These are phyloP conservation scores for Ostrea denselamellosa DNA, from an alignment of 1,140 invertebrate species.

Conservation along the genomic window DNA sequence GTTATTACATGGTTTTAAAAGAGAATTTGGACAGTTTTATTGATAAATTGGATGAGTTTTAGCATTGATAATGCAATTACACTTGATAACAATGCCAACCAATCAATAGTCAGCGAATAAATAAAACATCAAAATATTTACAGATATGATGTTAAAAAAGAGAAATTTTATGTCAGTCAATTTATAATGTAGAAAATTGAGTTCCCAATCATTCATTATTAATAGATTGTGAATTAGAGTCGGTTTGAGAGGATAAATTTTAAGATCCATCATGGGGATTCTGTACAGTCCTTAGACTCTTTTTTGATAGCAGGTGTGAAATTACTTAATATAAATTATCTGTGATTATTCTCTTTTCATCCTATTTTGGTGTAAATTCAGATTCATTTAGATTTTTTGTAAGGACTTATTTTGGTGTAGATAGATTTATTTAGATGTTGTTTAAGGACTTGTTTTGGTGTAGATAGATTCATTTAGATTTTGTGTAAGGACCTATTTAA, in stretches of 20 bases:
- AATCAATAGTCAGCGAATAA: slow-evolving; percentile 15
- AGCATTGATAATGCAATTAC: slow-evolving; percentile 26
- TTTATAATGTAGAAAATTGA: slow-evolving; percentile 20
- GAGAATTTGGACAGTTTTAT: background rate
- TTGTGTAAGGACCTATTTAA: too few relatives aligned
- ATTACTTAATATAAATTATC: too few relatives aligned
- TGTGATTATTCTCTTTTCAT: too few relatives aligned
- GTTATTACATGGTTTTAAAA: slow-evolving; percentile 24
- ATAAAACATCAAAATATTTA: slow-evolving; percentile 39
- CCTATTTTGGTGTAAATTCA: too few relatives aligned
- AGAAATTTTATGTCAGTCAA: background rate
- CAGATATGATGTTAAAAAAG: slow-evolving; percentile 29
- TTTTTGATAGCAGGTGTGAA: too few relatives aligned
- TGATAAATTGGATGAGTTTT: slow-evolving; percentile 23
- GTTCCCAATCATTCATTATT: slow-evolving; percentile 22
- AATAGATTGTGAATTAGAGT: background rate
- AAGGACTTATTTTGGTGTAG: too few relatives aligned
- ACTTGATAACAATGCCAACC: background rate
- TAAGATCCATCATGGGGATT: background rate
- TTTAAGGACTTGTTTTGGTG: too few relatives aligned
- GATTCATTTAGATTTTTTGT: too few relatives aligned
- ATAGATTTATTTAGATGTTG: too few relatives aligned
- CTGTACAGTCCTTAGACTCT: too few relatives aligned
- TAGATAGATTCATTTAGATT: too few relatives aligned
- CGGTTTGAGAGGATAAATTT: background rate